Evolutionary conservation across 2,797 vertebrate species (phyloP).

Genomic region (Margarornis squamiger): DNA sequence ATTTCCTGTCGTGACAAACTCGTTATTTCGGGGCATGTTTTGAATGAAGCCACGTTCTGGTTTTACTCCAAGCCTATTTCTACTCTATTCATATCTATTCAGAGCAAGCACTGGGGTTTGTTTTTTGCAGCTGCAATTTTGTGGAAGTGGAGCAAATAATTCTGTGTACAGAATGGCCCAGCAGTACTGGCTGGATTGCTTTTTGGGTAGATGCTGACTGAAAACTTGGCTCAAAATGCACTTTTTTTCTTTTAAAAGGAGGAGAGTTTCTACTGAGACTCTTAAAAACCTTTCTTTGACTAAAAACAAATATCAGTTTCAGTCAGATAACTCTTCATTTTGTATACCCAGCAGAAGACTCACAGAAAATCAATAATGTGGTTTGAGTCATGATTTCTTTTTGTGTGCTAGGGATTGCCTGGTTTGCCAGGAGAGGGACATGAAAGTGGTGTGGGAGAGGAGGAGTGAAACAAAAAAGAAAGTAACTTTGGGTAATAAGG

Average conservation of each 20-base stretch:
- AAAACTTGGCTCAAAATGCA: background rate
- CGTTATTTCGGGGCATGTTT: background rate
- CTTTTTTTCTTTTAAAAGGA: background rate
- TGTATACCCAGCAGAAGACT: background rate
- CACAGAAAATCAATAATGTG: background rate
- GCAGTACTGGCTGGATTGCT: background rate
- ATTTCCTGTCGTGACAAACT: slow-evolving; percentile 1
- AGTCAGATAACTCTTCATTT: background rate
- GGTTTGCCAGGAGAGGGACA: background rate
- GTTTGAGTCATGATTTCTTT: background rate
- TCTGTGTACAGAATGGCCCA: background rate
- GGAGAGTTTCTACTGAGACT: background rate
- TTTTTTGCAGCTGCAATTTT: slow-evolving; percentile 10
- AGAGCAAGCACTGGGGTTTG: background rate
- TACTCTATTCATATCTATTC: background rate
- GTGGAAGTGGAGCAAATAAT: background rate
- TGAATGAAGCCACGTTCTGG: background rate
- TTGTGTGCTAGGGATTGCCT: background rate
- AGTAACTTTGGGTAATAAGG: background rate
- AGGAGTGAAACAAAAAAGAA: background rate
- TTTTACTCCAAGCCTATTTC: background rate
- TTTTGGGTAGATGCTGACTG: background rate
- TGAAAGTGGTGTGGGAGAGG: background rate
- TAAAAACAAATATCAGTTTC: background rate
- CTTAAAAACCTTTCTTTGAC: background rate